These are phyloP conservation scores for Monopterus albus DNA, from an alignment of 2,113 vertebrate species.

Conservation along the genomic window DNA sequence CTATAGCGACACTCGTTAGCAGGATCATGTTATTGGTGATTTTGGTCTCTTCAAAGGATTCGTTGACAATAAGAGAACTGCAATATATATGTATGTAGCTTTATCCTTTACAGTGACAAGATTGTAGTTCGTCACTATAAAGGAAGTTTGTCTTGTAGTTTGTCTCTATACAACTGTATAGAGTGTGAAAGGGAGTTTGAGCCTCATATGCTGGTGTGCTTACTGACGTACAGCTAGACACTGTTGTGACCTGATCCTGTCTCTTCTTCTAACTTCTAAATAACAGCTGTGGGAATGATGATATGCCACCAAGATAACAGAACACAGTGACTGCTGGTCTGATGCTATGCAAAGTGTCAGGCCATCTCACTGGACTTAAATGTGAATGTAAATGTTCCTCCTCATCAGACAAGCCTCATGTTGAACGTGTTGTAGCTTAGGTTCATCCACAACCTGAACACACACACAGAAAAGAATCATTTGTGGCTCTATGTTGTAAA, in stretches of 20 bases:
- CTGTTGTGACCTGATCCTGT: neutral
- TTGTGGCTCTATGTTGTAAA: slow-evolving; percentile 81
- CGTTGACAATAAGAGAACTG: neutral
- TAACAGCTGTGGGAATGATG: neutral
- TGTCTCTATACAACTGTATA: neutral
- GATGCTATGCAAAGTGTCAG: slow-evolving; percentile 67
- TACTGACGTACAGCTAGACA: slow-evolving; percentile 20
- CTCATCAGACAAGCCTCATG: slow-evolving; percentile 34
- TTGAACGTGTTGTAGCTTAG: slow-evolving; percentile 40
- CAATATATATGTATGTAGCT: slow-evolving; percentile 2
- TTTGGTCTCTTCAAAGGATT: slow-evolving; percentile 15
- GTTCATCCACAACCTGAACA: slow-evolving; percentile 41
- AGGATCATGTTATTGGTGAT: neutral
- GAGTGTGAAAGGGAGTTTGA: slow-evolving; percentile 2
- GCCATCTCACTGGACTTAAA: slow-evolving; percentile 47
- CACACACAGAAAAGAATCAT: slow-evolving; percentile 47
- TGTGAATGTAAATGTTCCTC: slow-evolving; percentile 69
- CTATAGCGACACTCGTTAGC: neutral
- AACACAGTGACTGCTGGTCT: slow-evolving; percentile 33
- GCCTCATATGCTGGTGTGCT: neutral
- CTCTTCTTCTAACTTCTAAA: neutral
- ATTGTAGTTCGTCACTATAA: too few species aligned
- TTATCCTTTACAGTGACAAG: slow-evolving; percentile 7
- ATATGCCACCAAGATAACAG: neutral
- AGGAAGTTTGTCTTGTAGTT: slow-evolving; percentile 23